These are phyloP conservation scores for Synergus gifuensis DNA, from an alignment of 2,888 invertebrate species.

Conservation along the genomic window DNA sequence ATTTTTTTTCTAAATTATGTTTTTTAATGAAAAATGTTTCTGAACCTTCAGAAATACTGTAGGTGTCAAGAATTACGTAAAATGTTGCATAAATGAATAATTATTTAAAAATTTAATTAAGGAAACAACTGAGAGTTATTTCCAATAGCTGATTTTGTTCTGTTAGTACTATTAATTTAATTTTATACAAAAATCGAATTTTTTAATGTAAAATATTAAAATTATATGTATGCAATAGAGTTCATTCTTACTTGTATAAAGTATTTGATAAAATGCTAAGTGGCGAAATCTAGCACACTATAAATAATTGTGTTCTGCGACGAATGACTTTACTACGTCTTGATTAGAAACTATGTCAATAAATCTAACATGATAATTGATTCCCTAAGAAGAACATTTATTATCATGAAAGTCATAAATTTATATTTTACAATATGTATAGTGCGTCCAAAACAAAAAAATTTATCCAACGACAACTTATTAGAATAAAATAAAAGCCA, in stretches of 20 bases:
- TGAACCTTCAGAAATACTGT: neutral
- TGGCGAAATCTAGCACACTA: neutral
- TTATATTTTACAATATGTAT: neutral
- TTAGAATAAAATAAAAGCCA: neutral
- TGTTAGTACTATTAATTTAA: neutral
- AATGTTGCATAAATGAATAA: neutral
- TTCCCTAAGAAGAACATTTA: constrained; percentile 4
- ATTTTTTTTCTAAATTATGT: neutral
- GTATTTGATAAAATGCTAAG: constrained; percentile 10
- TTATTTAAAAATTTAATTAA: neutral
- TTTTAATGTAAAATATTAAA: neutral
- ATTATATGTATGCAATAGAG: neutral
- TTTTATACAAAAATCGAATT: neutral
- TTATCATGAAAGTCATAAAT: constrained; percentile 14
- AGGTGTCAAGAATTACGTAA: neutral
- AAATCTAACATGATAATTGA: constrained; percentile 25
- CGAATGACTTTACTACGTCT: constrained; percentile 28
- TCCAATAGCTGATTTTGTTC: neutral
- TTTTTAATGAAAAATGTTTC: neutral
- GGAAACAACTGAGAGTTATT: neutral
- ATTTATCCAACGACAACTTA: neutral
- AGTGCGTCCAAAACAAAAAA: neutral
- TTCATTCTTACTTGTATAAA: neutral
- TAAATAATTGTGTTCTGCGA: constrained; percentile 31
- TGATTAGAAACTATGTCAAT: constrained; percentile 22